phyloP scores from a whole-genome alignment of 1,140 invertebrate genomes.

The Tetramorium simillimum region DNA sequence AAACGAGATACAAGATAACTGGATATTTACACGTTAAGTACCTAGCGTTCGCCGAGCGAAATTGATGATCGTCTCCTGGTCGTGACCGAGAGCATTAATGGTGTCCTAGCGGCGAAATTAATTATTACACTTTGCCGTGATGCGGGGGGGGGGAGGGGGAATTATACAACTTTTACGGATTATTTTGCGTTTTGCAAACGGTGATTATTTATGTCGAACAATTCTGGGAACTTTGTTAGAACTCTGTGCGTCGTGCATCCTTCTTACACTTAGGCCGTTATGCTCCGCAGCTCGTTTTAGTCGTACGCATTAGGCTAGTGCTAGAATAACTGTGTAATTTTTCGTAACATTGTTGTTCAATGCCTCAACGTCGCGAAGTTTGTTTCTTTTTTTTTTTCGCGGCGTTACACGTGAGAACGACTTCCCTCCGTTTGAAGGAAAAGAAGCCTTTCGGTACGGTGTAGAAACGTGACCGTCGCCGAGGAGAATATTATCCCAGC shows the following conservation, averaged over 20 bases:
- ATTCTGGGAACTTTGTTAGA: not conserved
- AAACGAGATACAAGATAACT: conserved; percentile 29
- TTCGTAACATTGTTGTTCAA: not conserved
- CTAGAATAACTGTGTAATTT: conserved; percentile 17
- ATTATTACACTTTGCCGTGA: not conserved
- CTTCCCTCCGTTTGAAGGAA: conserved; percentile 19
- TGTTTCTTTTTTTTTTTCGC: not conserved
- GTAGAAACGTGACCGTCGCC: conserved; percentile 23
- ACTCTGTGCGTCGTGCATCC: not conserved
- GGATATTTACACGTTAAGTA: conserved; percentile 33
- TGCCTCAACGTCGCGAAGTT: not conserved
- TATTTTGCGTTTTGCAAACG: not conserved
- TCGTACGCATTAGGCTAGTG: not conserved
- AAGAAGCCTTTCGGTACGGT: conserved; percentile 34
- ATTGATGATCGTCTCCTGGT: conserved; percentile 15
- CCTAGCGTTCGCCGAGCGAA: not conserved
- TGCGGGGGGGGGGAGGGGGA: too few species aligned
- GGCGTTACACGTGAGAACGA: conserved; percentile 5
- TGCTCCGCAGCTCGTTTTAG: not conserved
- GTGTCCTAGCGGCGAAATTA: not conserved
- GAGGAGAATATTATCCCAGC: conserved; percentile 37
- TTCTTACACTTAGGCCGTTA: not conserved
- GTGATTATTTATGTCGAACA: not conserved
- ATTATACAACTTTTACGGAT: not conserved
- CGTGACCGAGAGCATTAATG: conserved; percentile 1